A percentile compares a stretch with the other conserved stretches of the same genome.
Conservation (phyloP, 2,113 vertebrate species). For the Phylloscopus trochiloides region DNA sequence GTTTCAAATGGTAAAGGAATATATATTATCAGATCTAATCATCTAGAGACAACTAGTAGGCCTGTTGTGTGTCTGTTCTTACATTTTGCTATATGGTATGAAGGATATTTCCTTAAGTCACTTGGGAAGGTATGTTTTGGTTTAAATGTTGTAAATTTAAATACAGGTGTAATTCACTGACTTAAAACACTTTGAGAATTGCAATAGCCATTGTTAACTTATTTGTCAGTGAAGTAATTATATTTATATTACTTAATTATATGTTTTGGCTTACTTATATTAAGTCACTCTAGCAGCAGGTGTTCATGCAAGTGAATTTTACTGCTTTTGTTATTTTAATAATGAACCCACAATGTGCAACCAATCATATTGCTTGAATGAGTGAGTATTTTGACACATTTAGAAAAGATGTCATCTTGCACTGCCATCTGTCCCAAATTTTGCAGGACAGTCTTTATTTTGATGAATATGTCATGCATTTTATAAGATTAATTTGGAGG, state of each 20-base stretch:
- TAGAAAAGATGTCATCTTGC: constrained; percentile 63
- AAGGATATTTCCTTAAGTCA: neutral
- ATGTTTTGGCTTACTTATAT: constrained; percentile 38
- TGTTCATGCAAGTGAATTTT: constrained; percentile 53
- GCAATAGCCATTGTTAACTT: neutral
- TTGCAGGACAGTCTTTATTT: constrained; percentile 65
- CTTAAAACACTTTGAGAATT: neutral
- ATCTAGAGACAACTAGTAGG: neutral
- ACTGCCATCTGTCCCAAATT: constrained; percentile 66
- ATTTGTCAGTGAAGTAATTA: neutral
- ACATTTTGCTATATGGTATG: neutral
- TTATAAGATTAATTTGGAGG: constrained; percentile 19
- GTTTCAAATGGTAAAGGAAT: neutral
- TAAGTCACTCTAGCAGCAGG: constrained; percentile 41
- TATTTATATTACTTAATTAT: constrained; percentile 30
- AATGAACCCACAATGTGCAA: constrained; percentile 11
- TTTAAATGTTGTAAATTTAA: neutral
- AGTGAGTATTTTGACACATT: constrained; percentile 63
- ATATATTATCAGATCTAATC: neutral
- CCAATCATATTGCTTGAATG: constrained; percentile 25
- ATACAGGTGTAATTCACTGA: neutral
- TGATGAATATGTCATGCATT: constrained; percentile 37
- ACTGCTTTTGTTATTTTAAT: constrained; percentile 65
- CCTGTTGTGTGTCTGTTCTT: neutral
- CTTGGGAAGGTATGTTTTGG: neutral